phyloP scores from a whole-genome alignment of 2,888 invertebrate genomes.

The Encarsia formosa region DNA sequence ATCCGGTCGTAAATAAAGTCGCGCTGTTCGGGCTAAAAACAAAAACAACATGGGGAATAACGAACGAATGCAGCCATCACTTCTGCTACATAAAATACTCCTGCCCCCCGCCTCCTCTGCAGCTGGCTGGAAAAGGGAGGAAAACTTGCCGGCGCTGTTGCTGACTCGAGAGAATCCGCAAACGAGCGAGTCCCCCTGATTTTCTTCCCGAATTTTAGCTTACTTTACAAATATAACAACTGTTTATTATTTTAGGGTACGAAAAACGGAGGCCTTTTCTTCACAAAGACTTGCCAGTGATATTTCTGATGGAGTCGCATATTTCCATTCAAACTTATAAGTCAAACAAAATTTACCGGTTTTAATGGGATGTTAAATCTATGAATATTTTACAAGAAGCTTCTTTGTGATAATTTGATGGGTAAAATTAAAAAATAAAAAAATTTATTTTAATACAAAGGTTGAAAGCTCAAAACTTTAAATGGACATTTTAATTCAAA shows the following conservation, averaged over 20 bases:
- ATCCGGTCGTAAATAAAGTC: conserved; percentile 50
- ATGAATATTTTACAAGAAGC: too few relatives aligned
- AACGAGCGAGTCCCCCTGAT: conserved; percentile 15
- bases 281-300: too few relatives aligned
- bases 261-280: not conserved
- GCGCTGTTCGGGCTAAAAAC: conserved; percentile 38
- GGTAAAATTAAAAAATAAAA: too few relatives aligned
- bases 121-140: too few relatives aligned
- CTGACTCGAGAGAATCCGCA: conserved; percentile 16
- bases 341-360: too few relatives aligned
- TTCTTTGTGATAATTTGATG: too few relatives aligned
- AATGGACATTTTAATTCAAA: too few relatives aligned
- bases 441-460: too few relatives aligned
- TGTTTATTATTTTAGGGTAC: conserved; percentile 17
- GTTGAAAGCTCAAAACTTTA: too few relatives aligned
- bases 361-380: too few relatives aligned
- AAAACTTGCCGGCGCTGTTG: not conserved
- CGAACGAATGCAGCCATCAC: conserved; percentile 50
- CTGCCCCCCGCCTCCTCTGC: conserved; percentile 3
- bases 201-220: conserved; percentile 11
- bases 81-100: conserved; percentile 50
- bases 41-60: conserved; percentile 46
- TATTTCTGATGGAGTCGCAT: too few relatives aligned
- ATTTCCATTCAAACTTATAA: too few relatives aligned
- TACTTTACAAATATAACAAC: conserved; percentile 13